Base-by-base conservation (phyloP, 92 coral and sea anemone species). In the Zoanthus solanderi region DNA sequence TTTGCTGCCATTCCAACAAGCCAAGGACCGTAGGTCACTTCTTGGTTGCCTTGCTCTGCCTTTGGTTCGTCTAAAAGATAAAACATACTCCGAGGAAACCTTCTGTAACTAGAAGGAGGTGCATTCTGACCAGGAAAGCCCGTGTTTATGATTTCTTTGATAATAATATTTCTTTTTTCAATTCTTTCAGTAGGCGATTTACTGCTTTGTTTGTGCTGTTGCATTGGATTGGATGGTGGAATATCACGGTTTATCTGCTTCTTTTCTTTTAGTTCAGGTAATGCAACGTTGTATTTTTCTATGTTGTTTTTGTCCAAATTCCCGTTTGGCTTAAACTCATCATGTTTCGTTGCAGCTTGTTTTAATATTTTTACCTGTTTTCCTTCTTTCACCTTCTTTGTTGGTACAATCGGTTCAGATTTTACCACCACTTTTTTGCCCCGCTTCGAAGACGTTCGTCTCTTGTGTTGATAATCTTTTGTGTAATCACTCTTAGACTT, bases 101-200 rank as follows among this genome's bases (percentile, higher is more conserved):
- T 84, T 60, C 92, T 94, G 69, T 91, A 97, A 18, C 79, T 90
- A 2, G 75, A 79, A 9, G 94, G 96, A 13, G 92, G 87, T 6
- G 87, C 84, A 3, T 93, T 90, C 15, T 86, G 93, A 3, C 98
- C 95, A 16, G 95, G 98, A 48, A 90, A 88, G 3, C 99, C 96
- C 17, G 99, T 97, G 90, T 97, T 97, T 11, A 97, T 94, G 28
- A 97, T 88, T 57, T 97, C 97, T 54, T 97, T 95, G 11, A 95
- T 72, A 31, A 94, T 86, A 54, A 97, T 90, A 68, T 94, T 94
- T 11, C 87, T 88, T 14, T 90, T 93, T 31, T 76, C 94, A 45
- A 31, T 65, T 93, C 74, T 95, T 90, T 91, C 94, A 2, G 89
- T 5, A 53, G 87, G 75, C 57, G 32, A 47, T 75, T 79, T 75